phyloP scores from a whole-genome alignment of 2,113 vertebrate genomes.

The Prochilodus magdalenae region DNA sequence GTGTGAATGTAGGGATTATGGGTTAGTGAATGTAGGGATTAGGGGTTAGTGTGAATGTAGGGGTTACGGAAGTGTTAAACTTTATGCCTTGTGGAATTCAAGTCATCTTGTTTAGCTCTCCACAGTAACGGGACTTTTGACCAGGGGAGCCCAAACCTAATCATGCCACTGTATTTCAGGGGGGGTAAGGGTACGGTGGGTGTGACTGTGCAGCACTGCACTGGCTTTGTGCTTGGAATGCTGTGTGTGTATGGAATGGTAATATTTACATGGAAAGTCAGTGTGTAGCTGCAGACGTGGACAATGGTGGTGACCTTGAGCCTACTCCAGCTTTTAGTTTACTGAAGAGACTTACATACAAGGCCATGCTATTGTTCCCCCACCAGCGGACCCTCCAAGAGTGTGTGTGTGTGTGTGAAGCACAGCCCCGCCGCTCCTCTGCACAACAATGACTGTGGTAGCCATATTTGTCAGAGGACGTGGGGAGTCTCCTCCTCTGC shows the following conservation, averaged over 20 bases:
- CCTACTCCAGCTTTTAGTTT: constrained; percentile 24
- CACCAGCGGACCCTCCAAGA: constrained; percentile 57
- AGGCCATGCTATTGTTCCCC: constrained; percentile 70
- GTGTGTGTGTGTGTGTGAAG: constrained; percentile 46
- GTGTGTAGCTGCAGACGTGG: constrained; percentile 47
- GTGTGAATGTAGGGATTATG: no score
- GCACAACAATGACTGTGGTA: background rate
- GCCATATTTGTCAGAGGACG: constrained; percentile 18
- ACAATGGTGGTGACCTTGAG: constrained; percentile 61
- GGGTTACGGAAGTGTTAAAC: no score
- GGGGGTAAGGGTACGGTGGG: background rate
- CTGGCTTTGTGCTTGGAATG: constrained; percentile 62
- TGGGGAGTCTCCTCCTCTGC: background rate
- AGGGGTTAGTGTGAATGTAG: no score
- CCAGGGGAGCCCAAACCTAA: no score
- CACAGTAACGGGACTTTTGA: no score
- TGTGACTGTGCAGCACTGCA: constrained; percentile 30
- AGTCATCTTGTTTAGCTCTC: no score
- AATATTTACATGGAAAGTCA: constrained; percentile 60
- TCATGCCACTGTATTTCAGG: background rate
- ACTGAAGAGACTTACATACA: constrained; percentile 48
- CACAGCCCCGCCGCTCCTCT: background rate
- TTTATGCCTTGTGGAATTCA: no score
- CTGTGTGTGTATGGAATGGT: constrained; percentile 34
- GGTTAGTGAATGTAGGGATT: no score